Evolutionary conservation across 2,797 vertebrate genomes (phyloP), one percentile per base, ranked within the genome.

Genomic region (Notolepis coatsorum): DNA sequence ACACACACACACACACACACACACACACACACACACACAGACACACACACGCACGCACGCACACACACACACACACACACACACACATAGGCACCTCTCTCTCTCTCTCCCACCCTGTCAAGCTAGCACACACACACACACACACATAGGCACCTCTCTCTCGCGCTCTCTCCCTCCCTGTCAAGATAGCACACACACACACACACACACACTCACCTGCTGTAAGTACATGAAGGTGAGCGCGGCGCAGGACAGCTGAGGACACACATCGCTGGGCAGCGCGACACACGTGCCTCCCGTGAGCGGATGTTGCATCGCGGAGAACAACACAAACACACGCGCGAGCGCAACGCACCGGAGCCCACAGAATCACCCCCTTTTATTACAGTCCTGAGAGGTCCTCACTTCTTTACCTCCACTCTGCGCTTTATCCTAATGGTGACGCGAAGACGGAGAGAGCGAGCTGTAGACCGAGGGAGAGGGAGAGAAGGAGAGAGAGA

Each of bases 161-260:
- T 12, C 20, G 5, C 8, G 18, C 48, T 12, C 9, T 18, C 27
- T 10, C 27, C n/a, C n/a, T n/a, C n/a, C n/a, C n/a, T n/a, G n/a
- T n/a, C n/a, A n/a, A n/a, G n/a, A n/a, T n/a, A n/a, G 86, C 87
- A 17, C 35, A 46, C 35, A n/a, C 39, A 46, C 43, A 23, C 24
- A 47, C 17, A 15, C 31, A 54, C 21, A 17, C 60, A 20, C 83
- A 91, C 95, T 94, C 94, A 96, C 94, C 96, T 97, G 96, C 95
- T 97, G 96, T 90, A 97, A 91, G 93, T 98, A 98, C 95, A 98
- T 96, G 90, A 98, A 97, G 89, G 96, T 96, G 94, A 97, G 95
- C 91, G 96, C 96, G 86, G 96, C 95, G 90, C 96, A 96, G 88
- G 96, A 97, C 85, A 97, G 94, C 93, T 95, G 96, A 86, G 96